Evolutionary conservation across 2,888 invertebrate species (phyloP).

Genomic region (Cephus pygmeus): DNA sequence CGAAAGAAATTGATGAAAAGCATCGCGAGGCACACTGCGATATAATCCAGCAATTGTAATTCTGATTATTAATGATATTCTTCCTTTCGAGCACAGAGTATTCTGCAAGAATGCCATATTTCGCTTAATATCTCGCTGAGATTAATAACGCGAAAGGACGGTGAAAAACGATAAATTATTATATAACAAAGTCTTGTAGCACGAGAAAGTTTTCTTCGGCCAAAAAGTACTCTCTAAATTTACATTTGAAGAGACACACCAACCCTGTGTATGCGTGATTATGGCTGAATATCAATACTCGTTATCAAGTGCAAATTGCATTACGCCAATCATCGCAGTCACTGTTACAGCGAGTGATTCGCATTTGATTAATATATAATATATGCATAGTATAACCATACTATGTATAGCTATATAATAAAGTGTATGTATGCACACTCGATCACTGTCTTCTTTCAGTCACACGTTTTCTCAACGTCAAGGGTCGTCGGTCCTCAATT

Average conservation of each 20-base stretch:
- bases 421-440: background rate
- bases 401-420: background rate
- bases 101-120: slow-evolving; percentile 39
- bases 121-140: slow-evolving; percentile 39
- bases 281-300: background rate
- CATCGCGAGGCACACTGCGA: slow-evolving; percentile 20
- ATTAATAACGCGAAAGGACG: slow-evolving; percentile 40
- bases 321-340: background rate
- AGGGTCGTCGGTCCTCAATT: background rate
- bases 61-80: slow-evolving; percentile 49
- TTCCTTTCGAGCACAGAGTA: slow-evolving; percentile 36
- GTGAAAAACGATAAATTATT: slow-evolving; percentile 31
- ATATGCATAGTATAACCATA: background rate
- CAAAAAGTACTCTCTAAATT: background rate
- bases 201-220: background rate
- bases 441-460: slow-evolving; percentile 6
- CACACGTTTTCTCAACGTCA: background rate
- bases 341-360: background rate
- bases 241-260: background rate
- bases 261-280: background rate
- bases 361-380: background rate
- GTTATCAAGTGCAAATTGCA: background rate
- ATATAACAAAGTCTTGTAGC: slow-evolving; percentile 4
- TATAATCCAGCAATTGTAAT: slow-evolving; percentile 43
- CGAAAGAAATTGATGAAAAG: slow-evolving; percentile 11